Evolutionary conservation across 2,113 vertebrate genomes (phyloP), one percentile per base, ranked within the genome.

Genomic region (Brachirus orientalis): DNA sequence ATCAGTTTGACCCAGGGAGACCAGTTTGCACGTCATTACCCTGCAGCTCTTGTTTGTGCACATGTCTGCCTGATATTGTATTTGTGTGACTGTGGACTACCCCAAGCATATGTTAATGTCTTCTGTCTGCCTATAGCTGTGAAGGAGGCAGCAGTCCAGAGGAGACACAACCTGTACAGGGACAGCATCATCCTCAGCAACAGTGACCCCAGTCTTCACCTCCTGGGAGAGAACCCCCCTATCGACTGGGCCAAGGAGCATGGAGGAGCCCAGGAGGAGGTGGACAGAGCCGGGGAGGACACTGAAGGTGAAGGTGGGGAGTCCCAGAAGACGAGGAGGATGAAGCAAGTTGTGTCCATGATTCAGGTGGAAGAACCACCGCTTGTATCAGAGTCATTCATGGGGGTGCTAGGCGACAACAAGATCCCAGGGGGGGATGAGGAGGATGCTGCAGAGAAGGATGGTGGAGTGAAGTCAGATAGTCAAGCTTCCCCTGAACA

Each of bases 161-260:
- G 96, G 60, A 97, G 94, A 74, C 97, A 99, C 90, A 98, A 99
- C 90, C 92, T 99, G 36, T 99, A 95, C 86, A 88, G 97, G 1
- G 97, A 99, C 92, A 99, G 97, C 90, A 91, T 99, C 10, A 96
- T 98, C 22, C 88, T 99, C 84, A 93, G 95, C 87, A 95, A 94
- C 92, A 98, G 97, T 0, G 97, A 99, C 84, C 96, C 96, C 79
- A 97, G 94, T 89, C 94, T 99, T 58, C 95, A 95, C 75, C 92
- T 98, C 8, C 92, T 99, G 47, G 95, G 89, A 0, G 96, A 96
- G 64, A 94, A 90, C 0, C 19, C 75, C 0, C 88, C 95, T 80
- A 94, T 98, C 6, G 94, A 98, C 82, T 98, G 97, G 97, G 91
- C 43, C 0, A 90, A 0, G 12, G 85, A 54, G 48, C 92, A 82